Percentiles rank a stretch among this genome's conserved stretches.
phyloP scores from a whole-genome alignment of 2,888 invertebrate species.

The Lutraria lutraria region DNA sequence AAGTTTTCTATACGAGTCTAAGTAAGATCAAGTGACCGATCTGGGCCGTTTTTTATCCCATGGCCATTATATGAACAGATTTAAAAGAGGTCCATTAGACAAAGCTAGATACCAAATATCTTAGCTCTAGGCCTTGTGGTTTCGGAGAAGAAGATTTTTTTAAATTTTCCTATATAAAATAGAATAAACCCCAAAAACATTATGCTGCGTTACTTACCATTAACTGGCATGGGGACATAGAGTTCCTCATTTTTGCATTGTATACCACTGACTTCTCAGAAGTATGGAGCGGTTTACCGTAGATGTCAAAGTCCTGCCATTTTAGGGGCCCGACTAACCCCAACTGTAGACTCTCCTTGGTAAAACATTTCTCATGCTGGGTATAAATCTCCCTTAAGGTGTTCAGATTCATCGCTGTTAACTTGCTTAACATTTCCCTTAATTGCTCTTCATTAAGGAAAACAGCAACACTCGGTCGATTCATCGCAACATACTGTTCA shows the following conservation, averaged over 20 bases:
- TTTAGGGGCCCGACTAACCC: conserved; percentile 76
- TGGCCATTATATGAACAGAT: too few relatives aligned
- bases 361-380: conserved; percentile 79
- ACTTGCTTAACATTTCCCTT: conserved; percentile 76
- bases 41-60: too few relatives aligned
- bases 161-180: too few relatives aligned
- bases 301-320: conserved; percentile 82
- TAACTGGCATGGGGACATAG: conserved; percentile 78
- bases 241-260: conserved; percentile 78
- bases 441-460: conserved; percentile 78
- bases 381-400: conserved; percentile 80
- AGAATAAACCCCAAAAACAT: too few relatives aligned
- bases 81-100: too few relatives aligned
- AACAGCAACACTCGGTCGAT: conserved; percentile 78
- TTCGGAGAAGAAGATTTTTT: too few relatives aligned
- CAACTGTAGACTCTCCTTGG: conserved; percentile 74
- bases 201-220: conserved; percentile 72
- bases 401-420: conserved; percentile 79
- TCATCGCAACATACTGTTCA: conserved; percentile 84
- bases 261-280: conserved; percentile 82
- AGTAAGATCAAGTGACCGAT: too few relatives aligned
- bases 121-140: too few relatives aligned
- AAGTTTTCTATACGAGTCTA: too few relatives aligned
- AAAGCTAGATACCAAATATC: too few relatives aligned
- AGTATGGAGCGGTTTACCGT: conserved; percentile 80